These are phyloP conservation scores for Drosophila rubida DNA, from an alignment of 2,888 invertebrate species.

Conservation along the genomic window DNA sequence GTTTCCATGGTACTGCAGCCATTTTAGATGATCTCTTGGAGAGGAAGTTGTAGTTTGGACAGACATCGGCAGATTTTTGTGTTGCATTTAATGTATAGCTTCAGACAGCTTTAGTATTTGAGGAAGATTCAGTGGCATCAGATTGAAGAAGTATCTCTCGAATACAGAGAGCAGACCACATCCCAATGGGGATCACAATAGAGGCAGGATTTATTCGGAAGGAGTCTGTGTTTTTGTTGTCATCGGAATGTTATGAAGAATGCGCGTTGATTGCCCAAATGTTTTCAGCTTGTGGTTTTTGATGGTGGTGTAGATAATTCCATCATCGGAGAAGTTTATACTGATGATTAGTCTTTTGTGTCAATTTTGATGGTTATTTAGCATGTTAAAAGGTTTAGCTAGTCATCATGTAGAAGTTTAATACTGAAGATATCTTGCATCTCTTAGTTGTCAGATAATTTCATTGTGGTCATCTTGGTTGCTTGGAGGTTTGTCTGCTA, in stretches of 20 bases:
- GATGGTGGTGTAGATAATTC: not conserved
- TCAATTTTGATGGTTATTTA: not conserved
- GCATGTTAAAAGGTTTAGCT: not conserved
- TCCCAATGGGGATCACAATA: no score
- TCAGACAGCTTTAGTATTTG: no score
- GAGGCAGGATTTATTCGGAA: no score
- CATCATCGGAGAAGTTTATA: not conserved
- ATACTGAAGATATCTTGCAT: not conserved
- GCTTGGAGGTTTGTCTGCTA: not conserved
- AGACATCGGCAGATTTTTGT: no score
- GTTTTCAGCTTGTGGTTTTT: not conserved
- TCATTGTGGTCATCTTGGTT: not conserved
- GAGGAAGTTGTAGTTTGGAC: not conserved
- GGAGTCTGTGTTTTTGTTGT: not conserved
- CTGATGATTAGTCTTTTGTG: not conserved
- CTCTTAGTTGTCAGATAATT: not conserved
- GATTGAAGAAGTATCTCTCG: no score
- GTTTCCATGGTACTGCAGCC: not conserved
- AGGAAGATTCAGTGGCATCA: no score
- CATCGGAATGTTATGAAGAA: constrained; percentile 16
- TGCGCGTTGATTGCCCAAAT: not conserved
- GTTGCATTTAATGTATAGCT: no score
- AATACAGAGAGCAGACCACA: no score
- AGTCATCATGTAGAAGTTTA: not conserved
- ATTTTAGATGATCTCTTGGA: constrained; percentile 2